Conservation (phyloP, 1,140 invertebrate genomes). For the Pararge aegeria region DNA sequence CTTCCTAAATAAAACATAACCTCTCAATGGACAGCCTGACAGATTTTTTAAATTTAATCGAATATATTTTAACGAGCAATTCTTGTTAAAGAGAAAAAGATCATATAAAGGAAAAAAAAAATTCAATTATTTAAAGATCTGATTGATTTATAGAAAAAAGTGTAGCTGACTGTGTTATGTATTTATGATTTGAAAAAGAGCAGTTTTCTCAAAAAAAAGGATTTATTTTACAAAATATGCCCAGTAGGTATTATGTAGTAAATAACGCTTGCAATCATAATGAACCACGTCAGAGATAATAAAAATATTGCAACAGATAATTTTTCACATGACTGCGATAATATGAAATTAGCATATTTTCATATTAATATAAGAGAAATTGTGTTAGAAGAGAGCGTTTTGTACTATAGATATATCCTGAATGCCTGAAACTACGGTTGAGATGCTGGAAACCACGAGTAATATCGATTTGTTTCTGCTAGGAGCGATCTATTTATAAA, state of each 20-base stretch:
- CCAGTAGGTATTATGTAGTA: too few relatives aligned
- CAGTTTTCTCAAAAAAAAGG: too few relatives aligned
- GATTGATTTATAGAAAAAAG: too few relatives aligned
- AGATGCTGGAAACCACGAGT: background rate
- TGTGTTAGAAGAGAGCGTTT: too few relatives aligned
- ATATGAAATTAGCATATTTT: background rate
- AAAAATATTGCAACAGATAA: constrained; percentile 10
- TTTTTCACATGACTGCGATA: background rate
- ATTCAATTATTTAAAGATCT: too few relatives aligned
- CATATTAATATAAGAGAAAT: background rate
- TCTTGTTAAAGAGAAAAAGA: too few relatives aligned
- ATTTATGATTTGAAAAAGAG: too few relatives aligned
- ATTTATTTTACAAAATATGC: too few relatives aligned
- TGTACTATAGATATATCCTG: background rate
- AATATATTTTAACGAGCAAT: too few relatives aligned
- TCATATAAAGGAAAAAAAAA: too few relatives aligned
- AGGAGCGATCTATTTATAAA: constrained; percentile 70
- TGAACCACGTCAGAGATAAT: constrained; percentile 18
- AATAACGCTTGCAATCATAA: constrained; percentile 16
- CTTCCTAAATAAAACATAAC: constrained; percentile 15
- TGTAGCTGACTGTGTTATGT: too few relatives aligned
- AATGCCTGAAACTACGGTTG: constrained; percentile 1
- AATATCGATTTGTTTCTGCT: constrained; percentile 30
- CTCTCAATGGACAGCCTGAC: constrained; percentile 1
- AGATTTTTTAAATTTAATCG: too few relatives aligned